Percentiles rank a stretch among this genome's conserved stretches.
Conservation (phyloP, 2,113 vertebrate species). For the Zosterops hypoxanthus region DNA sequence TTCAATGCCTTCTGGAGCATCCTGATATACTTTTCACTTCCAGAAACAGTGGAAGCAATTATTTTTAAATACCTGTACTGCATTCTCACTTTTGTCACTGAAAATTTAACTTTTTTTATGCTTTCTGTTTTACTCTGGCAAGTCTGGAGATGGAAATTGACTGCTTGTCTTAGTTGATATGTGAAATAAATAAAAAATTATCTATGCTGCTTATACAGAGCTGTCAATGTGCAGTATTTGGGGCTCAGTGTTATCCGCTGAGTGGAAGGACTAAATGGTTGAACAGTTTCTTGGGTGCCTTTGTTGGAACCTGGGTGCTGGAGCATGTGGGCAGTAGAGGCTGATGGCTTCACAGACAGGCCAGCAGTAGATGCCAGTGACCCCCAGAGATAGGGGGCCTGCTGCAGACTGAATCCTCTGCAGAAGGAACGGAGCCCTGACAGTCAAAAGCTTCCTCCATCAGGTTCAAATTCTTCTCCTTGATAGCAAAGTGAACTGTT, state of each 20-base stretch:
- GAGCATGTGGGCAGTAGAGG: rapidly evolving
- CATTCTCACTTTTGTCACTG: neutral
- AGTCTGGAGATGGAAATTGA: neutral
- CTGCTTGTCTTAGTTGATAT: neutral
- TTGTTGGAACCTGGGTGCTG: neutral
- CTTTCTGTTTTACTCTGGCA: neutral
- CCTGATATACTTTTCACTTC: neutral
- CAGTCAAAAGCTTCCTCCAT: neutral
- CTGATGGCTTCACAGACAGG: neutral
- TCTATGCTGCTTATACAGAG: neutral
- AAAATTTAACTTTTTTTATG: neutral
- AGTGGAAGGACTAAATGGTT: neutral
- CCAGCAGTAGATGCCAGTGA: neutral
- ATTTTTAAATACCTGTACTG: neutral
- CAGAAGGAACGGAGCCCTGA: neutral
- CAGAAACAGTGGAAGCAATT: neutral
- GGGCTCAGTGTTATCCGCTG: neutral
- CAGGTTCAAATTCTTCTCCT: neutral
- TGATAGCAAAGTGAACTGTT: neutral
- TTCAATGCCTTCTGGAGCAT: neutral
- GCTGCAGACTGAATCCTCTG: neutral
- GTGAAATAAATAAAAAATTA: neutral
- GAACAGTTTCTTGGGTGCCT: neutral
- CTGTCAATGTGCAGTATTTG: neutral
- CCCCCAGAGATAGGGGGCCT: neutral